phyloP scores from a whole-genome alignment of 1,140 invertebrate genomes.

The Andrena cerasifolii region DNA sequence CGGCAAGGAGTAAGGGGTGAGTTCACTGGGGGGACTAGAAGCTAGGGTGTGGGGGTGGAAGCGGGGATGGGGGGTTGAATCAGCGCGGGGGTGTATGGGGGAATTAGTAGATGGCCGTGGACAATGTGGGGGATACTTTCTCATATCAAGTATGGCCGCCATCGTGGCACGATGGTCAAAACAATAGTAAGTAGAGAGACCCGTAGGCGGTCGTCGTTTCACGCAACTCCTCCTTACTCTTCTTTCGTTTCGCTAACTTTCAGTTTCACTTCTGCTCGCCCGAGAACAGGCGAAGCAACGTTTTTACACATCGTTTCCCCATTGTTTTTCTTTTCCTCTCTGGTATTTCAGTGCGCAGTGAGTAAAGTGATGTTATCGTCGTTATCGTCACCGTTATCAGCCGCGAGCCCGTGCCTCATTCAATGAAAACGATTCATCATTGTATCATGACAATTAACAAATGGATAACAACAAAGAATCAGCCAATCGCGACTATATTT shows the following conservation, averaged over 20 bases:
- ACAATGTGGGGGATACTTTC: constrained; percentile 82
- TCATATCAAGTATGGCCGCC: constrained; percentile 83
- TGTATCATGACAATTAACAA: constrained; percentile 44
- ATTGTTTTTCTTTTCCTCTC: constrained; percentile 40
- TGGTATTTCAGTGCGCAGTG: constrained; percentile 64
- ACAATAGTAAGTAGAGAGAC: constrained; percentile 80
- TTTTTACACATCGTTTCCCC: constrained; percentile 26
- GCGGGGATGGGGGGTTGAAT: constrained; percentile 74
- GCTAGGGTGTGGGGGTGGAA: constrained; percentile 53
- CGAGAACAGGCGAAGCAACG: background rate
- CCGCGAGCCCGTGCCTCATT: constrained; percentile 43
- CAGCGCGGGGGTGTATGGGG: constrained; percentile 78
- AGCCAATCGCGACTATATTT: constrained; percentile 22
- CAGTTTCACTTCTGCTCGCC: background rate
- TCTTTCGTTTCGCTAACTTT: constrained; percentile 5
- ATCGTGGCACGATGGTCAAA: constrained; percentile 82
- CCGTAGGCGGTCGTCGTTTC: constrained; percentile 48
- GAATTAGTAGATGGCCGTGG: constrained; percentile 81
- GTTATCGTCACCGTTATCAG: constrained; percentile 56
- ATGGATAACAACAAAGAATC: constrained; percentile 57
- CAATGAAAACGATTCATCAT: constrained; percentile 34
- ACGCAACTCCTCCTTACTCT: constrained; percentile 17
- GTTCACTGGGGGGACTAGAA: constrained; percentile 53
- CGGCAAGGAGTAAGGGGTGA: constrained; percentile 59
- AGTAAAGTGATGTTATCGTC: constrained; percentile 66